phyloP scores from a whole-genome alignment of 2,888 invertebrate genomes.

The Coronaproctus castanopsis region DNA sequence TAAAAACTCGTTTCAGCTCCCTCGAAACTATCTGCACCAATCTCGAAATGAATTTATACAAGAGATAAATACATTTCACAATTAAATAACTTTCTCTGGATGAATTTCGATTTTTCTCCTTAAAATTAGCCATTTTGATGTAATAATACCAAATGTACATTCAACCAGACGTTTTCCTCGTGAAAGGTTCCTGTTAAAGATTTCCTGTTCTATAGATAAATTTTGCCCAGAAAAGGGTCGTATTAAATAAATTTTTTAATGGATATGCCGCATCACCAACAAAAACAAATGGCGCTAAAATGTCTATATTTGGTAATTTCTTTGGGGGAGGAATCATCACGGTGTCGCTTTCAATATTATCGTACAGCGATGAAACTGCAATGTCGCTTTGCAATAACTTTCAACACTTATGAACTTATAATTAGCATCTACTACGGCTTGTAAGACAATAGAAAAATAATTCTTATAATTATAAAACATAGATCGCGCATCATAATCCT shows the following conservation, averaged over 20 bases:
- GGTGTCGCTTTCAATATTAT: too few species aligned
- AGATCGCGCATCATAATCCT: too few species aligned
- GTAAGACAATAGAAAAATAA: too few species aligned
- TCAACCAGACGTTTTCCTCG: conserved; percentile 1
- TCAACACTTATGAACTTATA: too few species aligned
- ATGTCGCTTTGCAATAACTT: too few species aligned
- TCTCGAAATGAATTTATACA: background rate
- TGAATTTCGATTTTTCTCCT: background rate
- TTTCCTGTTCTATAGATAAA: background rate
- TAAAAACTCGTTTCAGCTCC: background rate
- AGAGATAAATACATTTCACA: conserved; percentile 1
- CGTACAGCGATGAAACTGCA: too few species aligned
- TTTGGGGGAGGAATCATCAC: background rate
- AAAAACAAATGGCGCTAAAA: too few species aligned
- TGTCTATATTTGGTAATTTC: too few species aligned
- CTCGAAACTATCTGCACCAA: background rate
- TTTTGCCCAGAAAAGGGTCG: background rate
- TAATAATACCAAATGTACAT: background rate
- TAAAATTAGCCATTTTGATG: background rate
- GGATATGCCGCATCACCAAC: too few species aligned
- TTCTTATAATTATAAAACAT: too few species aligned
- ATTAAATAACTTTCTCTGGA: background rate
- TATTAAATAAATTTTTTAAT: too few species aligned
- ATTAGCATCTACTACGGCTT: too few species aligned
- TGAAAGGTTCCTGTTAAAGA: background rate